Base-by-base conservation (phyloP, 2,797 vertebrate genomes). In the Cyprinodon diabolis region DNA sequence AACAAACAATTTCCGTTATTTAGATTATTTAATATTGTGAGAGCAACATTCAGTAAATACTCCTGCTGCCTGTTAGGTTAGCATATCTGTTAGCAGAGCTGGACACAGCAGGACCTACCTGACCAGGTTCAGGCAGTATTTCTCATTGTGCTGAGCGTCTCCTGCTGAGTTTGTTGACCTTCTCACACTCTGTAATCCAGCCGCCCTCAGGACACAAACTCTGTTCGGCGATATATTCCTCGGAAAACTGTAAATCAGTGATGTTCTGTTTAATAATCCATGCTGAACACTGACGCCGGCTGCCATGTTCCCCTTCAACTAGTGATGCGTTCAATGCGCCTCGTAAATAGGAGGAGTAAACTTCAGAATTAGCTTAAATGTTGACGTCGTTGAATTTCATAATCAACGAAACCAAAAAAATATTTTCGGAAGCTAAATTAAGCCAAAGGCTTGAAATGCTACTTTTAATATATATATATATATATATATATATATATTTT, bases 241-340 rank as follows among this genome's bases (percentile, higher is more conserved):
- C 21, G 67, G 74, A 1, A 92, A 1, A 21, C 62, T 48, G 10
- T 30, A 67, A 63, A 77, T 76, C 21, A 84, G 0, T 1, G 40
- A 84, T 0, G 43, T 21, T 1, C 75, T 72, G 19, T 68, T 25
- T 55, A 91, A 80, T 56, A 90, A 30, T 15, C 84, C 90, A 69
- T 74, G 80, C 72, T 84, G 93, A 21, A 45, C 72, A 47, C 84
- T 69, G 47, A 92, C 4, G 8, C 82, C 58, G 1, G 86, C 48
- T 75, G 93, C 92, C 95, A 95, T 95, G 70, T 89, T 89, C 85
- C 84, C 92, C 93, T 94, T 94, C 89, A 89, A 58, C 10, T 4
- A 19, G 84, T 84, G 80, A 77, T 66, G 84, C 91, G 48, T 25
- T 71, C 47, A 3, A 0, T 6, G n/a, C 2, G 6, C 43, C 21